Evolutionary conservation across 1,140 invertebrate genomes (phyloP), one percentile per base, ranked within the genome.

Genomic region (Drosophila arawakana): DNA sequence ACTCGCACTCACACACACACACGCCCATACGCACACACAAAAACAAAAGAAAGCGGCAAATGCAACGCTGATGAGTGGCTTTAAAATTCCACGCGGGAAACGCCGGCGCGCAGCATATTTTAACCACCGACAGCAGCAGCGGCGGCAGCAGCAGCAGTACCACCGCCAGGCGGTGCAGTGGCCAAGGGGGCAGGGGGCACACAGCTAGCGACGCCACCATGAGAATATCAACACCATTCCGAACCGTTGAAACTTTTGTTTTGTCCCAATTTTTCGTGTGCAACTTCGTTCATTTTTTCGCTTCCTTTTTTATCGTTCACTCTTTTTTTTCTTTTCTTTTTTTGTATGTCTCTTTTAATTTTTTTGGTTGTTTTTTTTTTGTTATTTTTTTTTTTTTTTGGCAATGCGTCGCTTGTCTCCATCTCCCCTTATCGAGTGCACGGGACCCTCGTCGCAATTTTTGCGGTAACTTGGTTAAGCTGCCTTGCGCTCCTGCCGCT

Each of bases 201-300:
- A 9, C 21, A 25, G 21, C 5, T n/a, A 8, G 47, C 71, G 34
- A 63, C 54, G 57, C 63, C 72, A 80, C 70, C 66, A 68, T 65
- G 74, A 78, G 81, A 80, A 84, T 78, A 80, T 84, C 77, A 83
- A 83, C 80, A 73, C 80, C 80, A 81, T 76, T 80, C 57, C 58
- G 41, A 68, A 37, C 65, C 65, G 61, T 81, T 69, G 49, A 66
- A 75, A 73, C 68, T 59, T 68, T 83, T 83, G 61, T 85, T 84
- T 85, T 85, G 81, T 81, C 78, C 82, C 78, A 85, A 78, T 78
- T 85, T 85, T 69, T 79, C 50, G 43, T 75, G 68, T 62, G 49
- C 52, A 63, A 75, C 43, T 76, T 61, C 57, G 69, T 76, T 72
- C 62, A 46, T 69, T 62, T 57, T 57, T 75, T 46, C 55, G 54